phyloP scores from a whole-genome alignment of 2,113 vertebrate genomes.

The Pedetes capensis region DNA sequence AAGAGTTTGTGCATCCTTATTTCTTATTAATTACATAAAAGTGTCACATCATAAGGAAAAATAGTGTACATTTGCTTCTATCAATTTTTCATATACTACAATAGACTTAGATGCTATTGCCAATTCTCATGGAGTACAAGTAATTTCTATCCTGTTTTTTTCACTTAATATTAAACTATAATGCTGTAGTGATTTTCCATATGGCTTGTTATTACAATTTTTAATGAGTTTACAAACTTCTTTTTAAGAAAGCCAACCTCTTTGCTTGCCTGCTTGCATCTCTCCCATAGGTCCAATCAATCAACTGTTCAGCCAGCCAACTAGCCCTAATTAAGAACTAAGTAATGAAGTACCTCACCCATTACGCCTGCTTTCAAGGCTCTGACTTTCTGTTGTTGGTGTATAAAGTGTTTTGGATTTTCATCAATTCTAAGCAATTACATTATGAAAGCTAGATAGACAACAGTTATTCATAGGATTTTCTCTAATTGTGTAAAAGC shows the following conservation, averaged over 20 bases:
- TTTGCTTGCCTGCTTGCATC: neutral
- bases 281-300: neutral
- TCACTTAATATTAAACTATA: neutral
- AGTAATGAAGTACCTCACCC: neutral
- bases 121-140: neutral
- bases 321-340: neutral
- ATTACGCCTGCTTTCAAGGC: neutral
- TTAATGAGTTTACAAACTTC: neutral
- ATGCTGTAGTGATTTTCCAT: neutral
- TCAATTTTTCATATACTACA: neutral
- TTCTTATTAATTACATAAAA: constrained; percentile 6
- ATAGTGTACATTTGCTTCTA: neutral
- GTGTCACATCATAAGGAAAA: neutral
- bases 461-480: neutral
- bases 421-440: neutral
- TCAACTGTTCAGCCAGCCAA: neutral
- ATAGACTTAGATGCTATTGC: neutral
- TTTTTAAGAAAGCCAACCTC: neutral
- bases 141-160: neutral
- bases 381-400: neutral
- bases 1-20: neutral
- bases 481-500: constrained; percentile 11
- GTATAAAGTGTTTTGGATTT: neutral
- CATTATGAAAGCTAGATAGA: neutral
- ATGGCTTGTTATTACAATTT: neutral